phyloP scores from a whole-genome alignment of 2,797 vertebrate species.

The Choloepus didactylus region DNA sequence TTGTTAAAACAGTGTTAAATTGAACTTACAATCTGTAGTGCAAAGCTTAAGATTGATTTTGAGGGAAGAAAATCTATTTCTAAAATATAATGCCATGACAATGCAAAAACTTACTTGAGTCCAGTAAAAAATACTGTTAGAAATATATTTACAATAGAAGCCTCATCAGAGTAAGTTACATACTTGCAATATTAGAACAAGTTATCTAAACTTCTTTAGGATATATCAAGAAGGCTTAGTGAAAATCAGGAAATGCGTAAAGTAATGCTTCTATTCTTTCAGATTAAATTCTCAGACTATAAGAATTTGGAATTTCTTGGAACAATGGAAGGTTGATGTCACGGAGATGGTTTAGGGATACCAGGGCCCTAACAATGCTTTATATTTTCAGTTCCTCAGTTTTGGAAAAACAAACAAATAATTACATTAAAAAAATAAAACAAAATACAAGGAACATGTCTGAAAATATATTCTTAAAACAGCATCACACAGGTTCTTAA shows the following conservation, averaged over 20 bases:
- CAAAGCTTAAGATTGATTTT: not conserved
- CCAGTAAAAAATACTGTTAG: conserved; percentile 3
- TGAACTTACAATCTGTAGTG: not conserved
- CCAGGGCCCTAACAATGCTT: not conserved
- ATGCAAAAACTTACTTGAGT: not conserved
- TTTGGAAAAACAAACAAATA: not conserved
- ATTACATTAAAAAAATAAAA: not conserved
- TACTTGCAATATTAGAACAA: not conserved
- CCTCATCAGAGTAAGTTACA: conserved; percentile 8
- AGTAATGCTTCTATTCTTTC: not conserved
- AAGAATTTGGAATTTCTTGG: not conserved
- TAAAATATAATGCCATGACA: not conserved
- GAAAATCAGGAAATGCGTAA: not conserved
- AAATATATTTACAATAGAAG: conserved; percentile 19
- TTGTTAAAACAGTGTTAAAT: not conserved
- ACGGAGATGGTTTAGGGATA: not conserved
- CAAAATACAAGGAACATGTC: not conserved
- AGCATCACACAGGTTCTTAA: not conserved
- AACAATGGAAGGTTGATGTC: not conserved
- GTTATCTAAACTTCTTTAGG: not conserved
- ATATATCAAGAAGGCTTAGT: not conserved
- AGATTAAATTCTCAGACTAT: not conserved
- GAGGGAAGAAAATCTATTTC: not conserved
- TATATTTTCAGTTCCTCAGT: not conserved
- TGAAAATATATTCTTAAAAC: not conserved